Percentiles rank a stretch among this genome's conserved stretches.
Evolutionary conservation across 2,888 invertebrate genomes (phyloP).

Genomic region (Operophtera brumata): DNA sequence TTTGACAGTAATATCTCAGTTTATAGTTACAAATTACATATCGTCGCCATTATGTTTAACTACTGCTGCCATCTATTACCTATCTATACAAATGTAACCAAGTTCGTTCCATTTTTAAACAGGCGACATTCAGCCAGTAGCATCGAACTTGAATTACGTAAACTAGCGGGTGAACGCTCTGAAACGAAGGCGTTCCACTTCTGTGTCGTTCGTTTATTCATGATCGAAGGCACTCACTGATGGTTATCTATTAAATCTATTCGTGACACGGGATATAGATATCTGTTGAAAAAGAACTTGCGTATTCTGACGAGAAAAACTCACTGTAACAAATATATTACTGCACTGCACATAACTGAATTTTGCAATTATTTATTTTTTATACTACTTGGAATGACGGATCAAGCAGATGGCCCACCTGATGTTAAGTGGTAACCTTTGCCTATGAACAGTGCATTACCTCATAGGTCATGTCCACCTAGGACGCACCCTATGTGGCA

Average conservation of each 20-base stretch:
- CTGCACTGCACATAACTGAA: too few relatives aligned
- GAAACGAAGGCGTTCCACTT: conserved; percentile 35
- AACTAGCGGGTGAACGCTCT: conserved; percentile 42
- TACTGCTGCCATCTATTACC: conserved; percentile 4
- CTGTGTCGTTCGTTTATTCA: conserved; percentile 37
- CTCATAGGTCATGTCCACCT: too few relatives aligned
- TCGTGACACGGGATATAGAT: neutral
- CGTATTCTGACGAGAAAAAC: too few relatives aligned
- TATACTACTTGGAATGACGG: too few relatives aligned
- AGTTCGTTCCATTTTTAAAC: conserved; percentile 20
- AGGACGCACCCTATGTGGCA: too few relatives aligned
- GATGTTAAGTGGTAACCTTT: too few relatives aligned
- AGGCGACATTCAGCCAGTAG: conserved; percentile 19
- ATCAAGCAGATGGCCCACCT: too few relatives aligned
- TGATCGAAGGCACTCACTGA: conserved; percentile 24
- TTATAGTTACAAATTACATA: neutral
- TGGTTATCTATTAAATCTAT: conserved; percentile 18
- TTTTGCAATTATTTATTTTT: too few relatives aligned
- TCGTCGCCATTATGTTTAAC: neutral
- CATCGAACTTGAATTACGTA: conserved; percentile 35
- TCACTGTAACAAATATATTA: too few relatives aligned
- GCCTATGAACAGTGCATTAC: too few relatives aligned
- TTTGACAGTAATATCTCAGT: neutral
- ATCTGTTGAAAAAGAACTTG: neutral
- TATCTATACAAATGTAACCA: conserved; percentile 15